Conservation (phyloP, 2,888 invertebrate species). For the Sthenelais limicola region DNA sequence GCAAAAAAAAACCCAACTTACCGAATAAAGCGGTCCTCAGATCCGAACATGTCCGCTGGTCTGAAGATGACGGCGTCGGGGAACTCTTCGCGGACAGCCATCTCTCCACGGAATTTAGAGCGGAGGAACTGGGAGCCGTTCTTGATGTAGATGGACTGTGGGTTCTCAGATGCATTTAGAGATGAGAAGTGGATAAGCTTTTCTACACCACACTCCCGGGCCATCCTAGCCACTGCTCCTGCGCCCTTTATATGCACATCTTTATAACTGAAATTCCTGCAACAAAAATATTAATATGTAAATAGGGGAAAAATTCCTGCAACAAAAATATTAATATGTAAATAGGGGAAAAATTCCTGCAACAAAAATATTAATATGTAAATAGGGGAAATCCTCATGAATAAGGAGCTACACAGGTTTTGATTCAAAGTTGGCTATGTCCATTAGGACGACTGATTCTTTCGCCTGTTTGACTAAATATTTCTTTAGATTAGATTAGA, state of each 20-base stretch:
- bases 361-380: no score
- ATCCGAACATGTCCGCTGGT: constrained; percentile 93
- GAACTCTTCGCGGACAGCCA: constrained; percentile 93
- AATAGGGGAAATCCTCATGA: no score
- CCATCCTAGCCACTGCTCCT: constrained; percentile 83
- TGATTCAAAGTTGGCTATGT: no score
- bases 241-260: constrained; percentile 92
- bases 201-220: constrained; percentile 86
- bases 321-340: no score
- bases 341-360: no score
- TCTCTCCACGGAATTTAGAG: constrained; percentile 82
- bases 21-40: constrained; percentile 85
- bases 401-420: no score
- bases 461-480: no score
- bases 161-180: constrained; percentile 84
- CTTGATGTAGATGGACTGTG: constrained; percentile 78
- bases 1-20: neutral
- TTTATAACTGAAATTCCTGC: constrained; percentile 82
- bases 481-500: no score
- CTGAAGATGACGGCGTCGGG: constrained; percentile 94
- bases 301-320: no score
- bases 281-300: no score
- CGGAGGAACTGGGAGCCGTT: constrained; percentile 76
- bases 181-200: constrained; percentile 93
- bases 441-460: no score